Base-by-base conservation (phyloP, 1,140 invertebrate genomes). In the Ceratosolen fusciceps region DNA sequence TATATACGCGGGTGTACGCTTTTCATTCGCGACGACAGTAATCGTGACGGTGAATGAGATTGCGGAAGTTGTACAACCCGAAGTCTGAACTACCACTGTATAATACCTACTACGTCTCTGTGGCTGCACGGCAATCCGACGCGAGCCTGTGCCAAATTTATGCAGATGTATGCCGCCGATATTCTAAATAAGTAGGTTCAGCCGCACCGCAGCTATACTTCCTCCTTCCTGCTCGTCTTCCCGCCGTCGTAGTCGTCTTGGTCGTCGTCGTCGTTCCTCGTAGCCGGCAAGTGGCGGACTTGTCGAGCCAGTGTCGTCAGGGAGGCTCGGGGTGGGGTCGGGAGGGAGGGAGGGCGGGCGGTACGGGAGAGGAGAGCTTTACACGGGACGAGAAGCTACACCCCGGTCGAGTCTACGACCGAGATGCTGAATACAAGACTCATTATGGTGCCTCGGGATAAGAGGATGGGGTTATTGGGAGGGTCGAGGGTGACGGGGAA, bases 131-230 rank as follows among this genome's bases (percentile, higher is more conserved):
- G 47, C 62, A 68, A 71, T 65, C 78, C 74, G 73, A 80, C 81
- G 80, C 78, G 82, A 83, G 84, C 87, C 88, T 90, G 90, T 82
- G 79, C 84, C 84, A 83, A 90, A 90, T 90, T 89, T 90, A 90
- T 90, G 90, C 89, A 90, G 87, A 90, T 90, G 86, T 87, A 90
- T 90, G 89, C 90, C 84, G 82, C 85, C 88, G 88, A 90, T 90
- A 90, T 90, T 90, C 88, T 90, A 90, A 90, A 90, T 90, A 90
- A 90, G 88, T 89, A 90, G 86, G 85, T 86, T 82, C 80, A 65
- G 67, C 74, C 81, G 56, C 39, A 37, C 37, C n/a, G 58, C 54
- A 12, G 9, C 43, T 5, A 47, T 29, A 12, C 56, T 49, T 54
- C 21, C 54, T 31, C 19, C 54, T 34, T 56, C 62, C 10, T 10